phyloP scores from a whole-genome alignment of 2,888 invertebrate genomes.

The Trachelus stipa region DNA sequence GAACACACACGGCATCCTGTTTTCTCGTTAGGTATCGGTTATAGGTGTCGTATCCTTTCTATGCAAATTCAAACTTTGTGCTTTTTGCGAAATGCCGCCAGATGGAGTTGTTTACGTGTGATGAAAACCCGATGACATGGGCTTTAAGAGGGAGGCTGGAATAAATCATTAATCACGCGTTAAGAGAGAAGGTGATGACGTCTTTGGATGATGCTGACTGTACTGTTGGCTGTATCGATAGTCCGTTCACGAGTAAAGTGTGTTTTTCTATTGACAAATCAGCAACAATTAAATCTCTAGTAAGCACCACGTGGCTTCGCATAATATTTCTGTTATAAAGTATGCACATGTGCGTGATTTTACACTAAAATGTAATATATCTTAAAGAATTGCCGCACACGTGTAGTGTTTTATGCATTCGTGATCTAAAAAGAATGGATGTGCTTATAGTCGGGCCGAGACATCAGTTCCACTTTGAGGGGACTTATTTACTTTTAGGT shows the following conservation, averaged over 20 bases:
- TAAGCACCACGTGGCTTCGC: background rate
- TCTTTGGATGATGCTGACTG: background rate
- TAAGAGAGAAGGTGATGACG: background rate
- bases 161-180: constrained; percentile 55
- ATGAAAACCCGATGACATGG: constrained; percentile 47
- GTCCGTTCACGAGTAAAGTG: background rate
- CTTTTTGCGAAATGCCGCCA: constrained; percentile 1
- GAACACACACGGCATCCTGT: background rate
- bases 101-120: constrained; percentile 43
- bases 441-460: no score
- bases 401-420: background rate
- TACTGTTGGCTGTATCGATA: background rate
- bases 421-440: background rate
- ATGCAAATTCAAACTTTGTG: constrained; percentile 7
- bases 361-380: background rate
- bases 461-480: no score
- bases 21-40: background rate
- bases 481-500: no score
- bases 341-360: background rate
- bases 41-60: constrained; percentile 4
- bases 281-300: no score
- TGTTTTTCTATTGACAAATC: background rate
- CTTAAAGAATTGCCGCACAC: background rate
- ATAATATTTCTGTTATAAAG: background rate
- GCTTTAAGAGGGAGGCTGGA: constrained; percentile 37